phyloP scores from a whole-genome alignment of 2,888 invertebrate genomes.

The Parnassius glacialis region DNA sequence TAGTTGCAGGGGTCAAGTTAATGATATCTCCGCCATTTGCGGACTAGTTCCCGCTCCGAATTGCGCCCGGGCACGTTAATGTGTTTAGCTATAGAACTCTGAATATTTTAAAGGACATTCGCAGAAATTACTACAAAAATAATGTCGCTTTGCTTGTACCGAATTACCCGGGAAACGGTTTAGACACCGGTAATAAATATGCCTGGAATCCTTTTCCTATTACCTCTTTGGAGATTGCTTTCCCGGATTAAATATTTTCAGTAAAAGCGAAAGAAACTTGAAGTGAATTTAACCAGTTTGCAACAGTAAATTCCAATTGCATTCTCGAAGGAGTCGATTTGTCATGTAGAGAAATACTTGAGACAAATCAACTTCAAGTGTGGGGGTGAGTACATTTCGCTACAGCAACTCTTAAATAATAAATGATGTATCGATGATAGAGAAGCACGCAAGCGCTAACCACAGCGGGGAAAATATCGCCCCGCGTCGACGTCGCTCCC shows the following conservation, averaged over 20 bases:
- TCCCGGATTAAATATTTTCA: conserved; percentile 66
- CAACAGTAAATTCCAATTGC: conserved; percentile 25
- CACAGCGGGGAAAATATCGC: conserved; percentile 46
- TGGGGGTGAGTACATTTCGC: conserved; percentile 50
- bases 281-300: conserved; percentile 15
- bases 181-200: conserved; percentile 75
- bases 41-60: conserved; percentile 72
- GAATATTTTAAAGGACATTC: conserved; percentile 81
- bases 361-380: conserved; percentile 55
- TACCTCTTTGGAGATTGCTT: conserved; percentile 72
- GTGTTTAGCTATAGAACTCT: conserved; percentile 75
- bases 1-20: conserved; percentile 78
- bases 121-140: conserved; percentile 80
- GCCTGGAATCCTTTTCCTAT: conserved; percentile 71
- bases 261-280: conserved; percentile 16
- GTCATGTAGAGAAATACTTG: conserved; percentile 49
- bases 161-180: conserved; percentile 78
- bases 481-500: conserved; percentile 42
- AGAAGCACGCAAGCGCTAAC: conserved; percentile 46
- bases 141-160: conserved; percentile 78
- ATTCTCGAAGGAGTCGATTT: conserved; percentile 38
- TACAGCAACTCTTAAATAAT: conserved; percentile 66
- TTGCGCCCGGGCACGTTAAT: conserved; percentile 77
- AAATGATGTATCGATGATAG: conserved; percentile 64
- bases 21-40: conserved; percentile 79